Percentiles rank a stretch among this genome's conserved stretches.
Evolutionary conservation across 2,797 vertebrate genomes (phyloP).

Genomic region (Silurus lanzhouensis): DNA sequence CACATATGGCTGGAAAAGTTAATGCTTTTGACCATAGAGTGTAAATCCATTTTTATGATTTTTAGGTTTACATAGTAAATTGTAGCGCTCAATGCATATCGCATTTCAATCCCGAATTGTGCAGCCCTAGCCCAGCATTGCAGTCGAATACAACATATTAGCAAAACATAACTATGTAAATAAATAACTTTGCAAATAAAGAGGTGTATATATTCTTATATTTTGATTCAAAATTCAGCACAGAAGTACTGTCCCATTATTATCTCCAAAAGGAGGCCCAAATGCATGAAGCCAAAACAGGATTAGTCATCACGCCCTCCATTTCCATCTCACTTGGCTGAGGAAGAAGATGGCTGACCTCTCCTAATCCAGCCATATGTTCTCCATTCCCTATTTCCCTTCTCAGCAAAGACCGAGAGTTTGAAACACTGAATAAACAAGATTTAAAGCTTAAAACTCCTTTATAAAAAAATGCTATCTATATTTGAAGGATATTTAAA

Average conservation of each 20-base stretch:
- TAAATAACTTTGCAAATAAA: too few relatives aligned
- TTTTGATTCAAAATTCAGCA: neutral
- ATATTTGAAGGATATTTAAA: neutral
- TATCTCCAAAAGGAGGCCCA: neutral
- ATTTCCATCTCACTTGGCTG: constrained; percentile 5
- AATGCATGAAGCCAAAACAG: constrained; percentile 4
- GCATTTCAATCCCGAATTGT: too few relatives aligned
- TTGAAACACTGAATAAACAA: too few relatives aligned
- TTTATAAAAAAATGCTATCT: neutral
- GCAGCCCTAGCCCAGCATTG: too few relatives aligned
- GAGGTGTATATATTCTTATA: neutral
- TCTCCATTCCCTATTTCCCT: neutral
- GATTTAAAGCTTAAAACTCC: neutral
- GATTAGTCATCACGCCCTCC: neutral
- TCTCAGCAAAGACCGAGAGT: neutral
- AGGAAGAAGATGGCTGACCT: constrained; percentile 2
- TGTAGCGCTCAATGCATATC: too few relatives aligned
- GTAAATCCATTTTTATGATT: too few relatives aligned
- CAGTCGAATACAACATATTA: too few relatives aligned
- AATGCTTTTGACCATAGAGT: too few relatives aligned
- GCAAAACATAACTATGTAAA: too few relatives aligned
- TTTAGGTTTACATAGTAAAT: too few relatives aligned
- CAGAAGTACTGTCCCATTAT: neutral
- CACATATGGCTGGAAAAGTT: too few relatives aligned
- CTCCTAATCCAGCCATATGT: constrained; percentile 14